Evolutionary conservation across 2,888 invertebrate genomes (phyloP).

Genomic region (Elegia similella): DNA sequence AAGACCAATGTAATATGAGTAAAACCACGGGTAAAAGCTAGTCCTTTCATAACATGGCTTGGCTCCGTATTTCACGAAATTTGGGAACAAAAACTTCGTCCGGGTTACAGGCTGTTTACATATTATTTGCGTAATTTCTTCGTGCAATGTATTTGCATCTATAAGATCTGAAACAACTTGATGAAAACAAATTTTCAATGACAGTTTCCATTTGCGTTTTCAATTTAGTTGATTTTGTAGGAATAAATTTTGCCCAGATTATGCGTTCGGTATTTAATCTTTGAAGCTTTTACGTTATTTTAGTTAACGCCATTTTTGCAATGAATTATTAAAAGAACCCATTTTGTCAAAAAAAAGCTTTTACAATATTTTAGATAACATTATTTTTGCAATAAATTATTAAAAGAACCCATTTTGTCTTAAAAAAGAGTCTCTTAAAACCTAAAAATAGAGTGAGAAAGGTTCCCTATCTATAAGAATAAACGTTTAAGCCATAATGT

Average conservation of each 20-base stretch:
- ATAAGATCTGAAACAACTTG: not conserved
- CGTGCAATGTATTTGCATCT: not conserved
- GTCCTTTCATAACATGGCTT: no score
- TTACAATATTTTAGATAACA: no score
- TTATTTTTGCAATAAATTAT: no score
- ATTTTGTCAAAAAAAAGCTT: no score
- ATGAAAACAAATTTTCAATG: not conserved
- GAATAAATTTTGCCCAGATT: not conserved
- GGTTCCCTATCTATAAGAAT: no score
- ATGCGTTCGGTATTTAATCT: not conserved
- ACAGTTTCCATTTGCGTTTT: not conserved
- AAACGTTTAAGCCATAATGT: no score
- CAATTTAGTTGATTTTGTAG: not conserved
- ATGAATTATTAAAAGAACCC: no score
- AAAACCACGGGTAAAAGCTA: not conserved
- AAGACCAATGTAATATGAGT: not conserved
- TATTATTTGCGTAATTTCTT: conserved; percentile 6
- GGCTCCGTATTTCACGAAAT: not conserved
- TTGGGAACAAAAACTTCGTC: not conserved
- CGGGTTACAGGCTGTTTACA: conserved; percentile 8
- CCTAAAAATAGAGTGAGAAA: no score
- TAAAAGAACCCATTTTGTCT: no score
- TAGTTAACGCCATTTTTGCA: no score
- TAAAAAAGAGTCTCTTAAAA: no score
- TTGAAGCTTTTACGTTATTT: not conserved